Evolutionary conservation across 2,797 vertebrate species (phyloP), one percentile per base, ranked within the genome.

Genomic region (Premnoplex brunnescens): DNA sequence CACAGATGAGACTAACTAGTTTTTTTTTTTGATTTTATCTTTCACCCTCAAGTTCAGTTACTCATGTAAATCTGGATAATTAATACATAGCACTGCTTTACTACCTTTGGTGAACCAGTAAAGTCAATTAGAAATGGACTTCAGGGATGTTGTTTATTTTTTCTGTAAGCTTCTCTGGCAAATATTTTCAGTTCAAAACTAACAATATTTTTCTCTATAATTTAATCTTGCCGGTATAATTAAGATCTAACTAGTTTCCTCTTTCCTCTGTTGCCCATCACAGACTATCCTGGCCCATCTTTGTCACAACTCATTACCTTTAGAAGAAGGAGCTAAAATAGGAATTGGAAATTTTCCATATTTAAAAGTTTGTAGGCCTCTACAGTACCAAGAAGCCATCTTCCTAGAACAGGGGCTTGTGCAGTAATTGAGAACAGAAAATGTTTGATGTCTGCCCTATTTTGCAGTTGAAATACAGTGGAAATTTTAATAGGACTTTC

Each of bases 31-130:
- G 4, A 73, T 93, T 85, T 76, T 89, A 75, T 41, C 49, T 81
- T 93, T 91, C 55, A 88, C 27, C 27, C 81, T 75, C n/a, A 79
- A 64, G 69, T 91, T 85, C 81, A 91, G 60, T 51, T 88, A 16
- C 32, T 90, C 37, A 56, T 52, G 30, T 63, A 48, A 58, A 24
- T 83, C 41, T 48, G 21, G 10, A 46, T 63, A 82, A 44, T 36
- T 72, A 74, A 39, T 67, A 89, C 20, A 16, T 67, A 78, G 32
- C 37, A 36, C 21, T 90, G 21, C 43, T 82, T 51, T 66, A 23
- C 16, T 71, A 14, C 34, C 15, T 44, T 81, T 59, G 13, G 9
- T 43, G 27, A 78, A 60, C 69, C n/a, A 32, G 19, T 78, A 54
- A 96, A 83, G 43, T 51, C 37, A 39, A 34, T 75, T 72, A 90